Percentiles rank a stretch among this genome's conserved stretches.
Conservation (phyloP, 2,888 invertebrate genomes). For the Drosophila lutescens region DNA sequence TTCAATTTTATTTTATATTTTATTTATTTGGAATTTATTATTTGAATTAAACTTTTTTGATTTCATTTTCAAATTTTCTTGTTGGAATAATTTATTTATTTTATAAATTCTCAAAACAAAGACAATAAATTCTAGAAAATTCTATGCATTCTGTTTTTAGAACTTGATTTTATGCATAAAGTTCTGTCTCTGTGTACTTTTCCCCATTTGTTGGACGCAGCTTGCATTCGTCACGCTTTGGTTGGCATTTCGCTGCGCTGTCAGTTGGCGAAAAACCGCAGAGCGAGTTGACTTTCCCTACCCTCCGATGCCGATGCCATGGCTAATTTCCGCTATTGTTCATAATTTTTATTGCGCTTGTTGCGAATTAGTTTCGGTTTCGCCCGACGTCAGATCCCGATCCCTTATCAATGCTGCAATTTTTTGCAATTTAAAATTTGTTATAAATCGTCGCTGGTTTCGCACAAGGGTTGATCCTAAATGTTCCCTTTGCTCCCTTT, state of each 20-base stretch:
- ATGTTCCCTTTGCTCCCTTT: conserved; percentile 11
- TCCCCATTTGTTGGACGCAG: conserved; percentile 15
- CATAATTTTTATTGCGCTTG: conserved; percentile 82
- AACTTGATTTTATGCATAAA: neutral
- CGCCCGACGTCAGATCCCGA: conserved; percentile 45
- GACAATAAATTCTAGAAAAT: neutral
- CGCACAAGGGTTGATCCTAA: conserved; percentile 53
- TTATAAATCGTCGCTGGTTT: conserved; percentile 63
- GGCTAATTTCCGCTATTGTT: conserved; percentile 79
- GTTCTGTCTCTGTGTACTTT: conserved; percentile 3
- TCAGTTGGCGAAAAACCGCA: conserved; percentile 67
- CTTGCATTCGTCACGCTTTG: conserved; percentile 73
- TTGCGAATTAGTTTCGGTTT: conserved; percentile 82
- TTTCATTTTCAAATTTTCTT: too few species aligned
- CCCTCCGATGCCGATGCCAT: conserved; percentile 58
- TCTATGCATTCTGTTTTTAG: neutral
- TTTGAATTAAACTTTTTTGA: too few species aligned
- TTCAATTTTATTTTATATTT: neutral
- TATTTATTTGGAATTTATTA: neutral
- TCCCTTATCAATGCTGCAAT: conserved; percentile 47
- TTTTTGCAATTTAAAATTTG: conserved; percentile 71
- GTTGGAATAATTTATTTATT: too few species aligned
- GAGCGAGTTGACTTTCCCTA: conserved; percentile 38
- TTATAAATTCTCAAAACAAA: too few species aligned
- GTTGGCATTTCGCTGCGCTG: conserved; percentile 78